Evolutionary conservation across 2,797 vertebrate species (phyloP), one percentile per base, ranked within the genome.

Genomic region (Rhinogobio ventralis): DNA sequence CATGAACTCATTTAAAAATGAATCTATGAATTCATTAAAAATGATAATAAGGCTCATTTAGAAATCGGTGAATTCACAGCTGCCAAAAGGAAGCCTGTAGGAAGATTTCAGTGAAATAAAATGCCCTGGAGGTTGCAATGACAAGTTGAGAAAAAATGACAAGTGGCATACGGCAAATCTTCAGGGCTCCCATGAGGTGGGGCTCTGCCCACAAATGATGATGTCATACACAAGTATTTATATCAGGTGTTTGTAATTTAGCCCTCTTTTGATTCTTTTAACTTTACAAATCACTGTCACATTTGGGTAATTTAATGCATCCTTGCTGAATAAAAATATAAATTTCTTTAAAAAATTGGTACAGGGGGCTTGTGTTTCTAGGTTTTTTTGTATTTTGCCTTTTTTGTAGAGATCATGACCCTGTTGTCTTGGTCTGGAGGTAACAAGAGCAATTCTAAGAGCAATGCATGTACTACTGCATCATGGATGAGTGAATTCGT

Each of bases 31-130:
- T 83, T 72, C 3, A 85, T 79, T 83, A 69, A 68, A 79, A 82
- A 51, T 82, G 39, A 68, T 85, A 81, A 88, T 76, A 69, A 25
- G 62, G 42, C 74, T 60, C 62, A 73, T 67, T 82, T 57, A 79
- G 55, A 81, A 86, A 78, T 36, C 5, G 9, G 60, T 60, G 14
- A 69, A 82, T 66, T 76, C 30, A 33, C 33, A 66, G 71, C 25
- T 55, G 69, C 66, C 82, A 46, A 78, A 82, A 78, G 20, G 72
- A 68, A 77, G 53, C 68, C 60, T 81, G 30, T 17, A 30, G 81
- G 46, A 49, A 74, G 28, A 25, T 62, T 74, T 17, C 20, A 71
- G 8, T 55, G 20, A 67, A 75, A 55, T 66, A 39, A 68, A 66
- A 57, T 10, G 33, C 8, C 64, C 25, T n/a, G 23, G 79, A 81